These are phyloP conservation scores for Perognathus longimembris DNA, from an alignment of 2,113 vertebrate genomes.

Conservation along the genomic window DNA sequence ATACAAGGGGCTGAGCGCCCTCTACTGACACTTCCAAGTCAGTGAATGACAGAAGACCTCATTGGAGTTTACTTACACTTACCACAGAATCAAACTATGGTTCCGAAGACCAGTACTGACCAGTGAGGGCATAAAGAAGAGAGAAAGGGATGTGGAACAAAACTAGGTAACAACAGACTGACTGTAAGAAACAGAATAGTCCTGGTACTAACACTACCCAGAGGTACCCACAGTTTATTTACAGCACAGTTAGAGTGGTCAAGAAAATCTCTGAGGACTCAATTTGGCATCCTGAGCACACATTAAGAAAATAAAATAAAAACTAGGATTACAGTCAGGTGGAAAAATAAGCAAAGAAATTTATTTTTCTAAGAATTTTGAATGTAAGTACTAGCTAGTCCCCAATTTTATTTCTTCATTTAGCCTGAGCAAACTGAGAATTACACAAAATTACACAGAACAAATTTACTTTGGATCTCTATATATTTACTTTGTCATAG, in stretches of 20 bases:
- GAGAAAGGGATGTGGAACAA: not conserved
- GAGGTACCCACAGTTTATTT: not conserved
- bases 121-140: not conserved
- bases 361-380: not conserved
- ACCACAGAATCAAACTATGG: not conserved
- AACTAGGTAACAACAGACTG: not conserved
- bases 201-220: not conserved
- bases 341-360: not conserved
- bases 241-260: not conserved
- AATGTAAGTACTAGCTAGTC: not conserved
- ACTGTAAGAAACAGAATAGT: not conserved
- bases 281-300: not conserved
- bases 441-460: not conserved
- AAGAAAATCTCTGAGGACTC: not conserved
- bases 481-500: not conserved
- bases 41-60: not conserved
- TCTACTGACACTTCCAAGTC: slow-evolving; percentile 48
- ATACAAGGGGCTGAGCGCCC: slow-evolving; percentile 69
- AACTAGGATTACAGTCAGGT: not conserved
- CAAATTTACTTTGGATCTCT: not conserved
- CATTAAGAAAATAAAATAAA: not conserved
- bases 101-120: not conserved
- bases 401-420: not conserved
- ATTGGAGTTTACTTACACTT: not conserved
- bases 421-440: not conserved